Evolutionary conservation across 2,888 invertebrate species (phyloP).

Genomic region (Chaitophorus viminalis): DNA sequence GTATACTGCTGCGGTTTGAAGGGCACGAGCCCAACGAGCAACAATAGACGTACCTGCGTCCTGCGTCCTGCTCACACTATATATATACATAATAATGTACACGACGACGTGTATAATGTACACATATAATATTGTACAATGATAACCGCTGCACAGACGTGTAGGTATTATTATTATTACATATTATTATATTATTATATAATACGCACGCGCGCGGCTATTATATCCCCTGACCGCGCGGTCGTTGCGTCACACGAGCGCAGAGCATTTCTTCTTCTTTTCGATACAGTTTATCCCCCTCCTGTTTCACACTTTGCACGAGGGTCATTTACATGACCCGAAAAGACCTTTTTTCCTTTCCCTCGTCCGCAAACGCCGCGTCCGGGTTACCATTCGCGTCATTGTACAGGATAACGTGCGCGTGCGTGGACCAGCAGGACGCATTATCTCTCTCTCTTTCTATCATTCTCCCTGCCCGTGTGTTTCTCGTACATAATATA

Average conservation of each 20-base stretch:
- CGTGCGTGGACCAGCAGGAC: not conserved
- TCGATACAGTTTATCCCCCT: not conserved
- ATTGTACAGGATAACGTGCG: not conserved
- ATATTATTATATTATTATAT: not conserved
- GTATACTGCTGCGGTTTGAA: too few species aligned
- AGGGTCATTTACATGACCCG: constrained; percentile 48
- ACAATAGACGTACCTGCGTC: not conserved
- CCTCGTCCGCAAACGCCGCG: constrained; percentile 8
- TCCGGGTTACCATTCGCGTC: constrained; percentile 7
- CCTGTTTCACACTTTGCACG: not conserved
- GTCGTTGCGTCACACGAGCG: not conserved
- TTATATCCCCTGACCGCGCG: not conserved
- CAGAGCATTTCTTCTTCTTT: constrained; percentile 14
- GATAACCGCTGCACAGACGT: not conserved
- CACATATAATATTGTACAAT: not conserved
- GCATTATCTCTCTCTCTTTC: not conserved
- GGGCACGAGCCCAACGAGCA: not conserved
- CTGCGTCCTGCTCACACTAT: not conserved
- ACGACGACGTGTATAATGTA: not conserved
- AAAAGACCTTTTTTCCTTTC: constrained; percentile 35
- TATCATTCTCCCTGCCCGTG: not conserved
- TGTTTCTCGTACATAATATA: not conserved
- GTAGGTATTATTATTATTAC: not conserved
- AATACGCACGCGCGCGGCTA: not conserved
- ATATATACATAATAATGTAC: not conserved